A percentile compares a stretch with the other conserved stretches of the same genome.
Conservation (phyloP, 2,888 invertebrate species). For the Sminthurinus aureus region DNA sequence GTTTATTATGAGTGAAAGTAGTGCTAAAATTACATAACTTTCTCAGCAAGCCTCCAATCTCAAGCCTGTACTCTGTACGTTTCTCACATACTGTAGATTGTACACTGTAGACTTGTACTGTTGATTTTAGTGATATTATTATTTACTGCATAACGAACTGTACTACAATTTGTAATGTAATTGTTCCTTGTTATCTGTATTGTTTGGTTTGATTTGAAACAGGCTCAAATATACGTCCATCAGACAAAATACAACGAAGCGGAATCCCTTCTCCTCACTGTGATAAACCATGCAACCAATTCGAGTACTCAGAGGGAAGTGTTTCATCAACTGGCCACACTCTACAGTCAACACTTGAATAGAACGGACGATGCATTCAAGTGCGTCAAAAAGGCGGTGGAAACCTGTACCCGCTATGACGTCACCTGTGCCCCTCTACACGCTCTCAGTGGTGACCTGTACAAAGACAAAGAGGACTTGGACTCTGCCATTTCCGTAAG, state of each 20-base stretch:
- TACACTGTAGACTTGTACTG: background rate
- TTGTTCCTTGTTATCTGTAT: background rate
- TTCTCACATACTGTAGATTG: background rate
- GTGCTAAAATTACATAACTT: no score
- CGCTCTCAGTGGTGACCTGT: constrained; percentile 59
- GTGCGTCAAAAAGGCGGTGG: constrained; percentile 57
- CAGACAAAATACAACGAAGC: constrained; percentile 58
- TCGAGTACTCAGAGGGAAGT: constrained; percentile 57
- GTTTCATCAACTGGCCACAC: constrained; percentile 59
- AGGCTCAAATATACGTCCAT: constrained; percentile 59
- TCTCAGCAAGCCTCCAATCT: no score
- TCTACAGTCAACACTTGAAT: constrained; percentile 59
- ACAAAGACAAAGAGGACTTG: constrained; percentile 59
- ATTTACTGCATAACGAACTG: no score
- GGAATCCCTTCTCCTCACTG: constrained; percentile 56
- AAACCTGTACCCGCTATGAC: constrained; percentile 54
- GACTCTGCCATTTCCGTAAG: constrained; percentile 58
- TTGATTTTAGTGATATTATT: background rate
- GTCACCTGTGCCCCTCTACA: constrained; percentile 58
- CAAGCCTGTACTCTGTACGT: background rate
- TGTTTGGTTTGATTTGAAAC: constrained; percentile 1
- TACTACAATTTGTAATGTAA: no score
- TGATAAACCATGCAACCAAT: constrained; percentile 54
- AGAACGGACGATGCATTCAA: constrained; percentile 58
- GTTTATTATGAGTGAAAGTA: no score